Evolutionary conservation across 2,888 invertebrate species (phyloP).

Genomic region (Hyposoter dolosus): DNA sequence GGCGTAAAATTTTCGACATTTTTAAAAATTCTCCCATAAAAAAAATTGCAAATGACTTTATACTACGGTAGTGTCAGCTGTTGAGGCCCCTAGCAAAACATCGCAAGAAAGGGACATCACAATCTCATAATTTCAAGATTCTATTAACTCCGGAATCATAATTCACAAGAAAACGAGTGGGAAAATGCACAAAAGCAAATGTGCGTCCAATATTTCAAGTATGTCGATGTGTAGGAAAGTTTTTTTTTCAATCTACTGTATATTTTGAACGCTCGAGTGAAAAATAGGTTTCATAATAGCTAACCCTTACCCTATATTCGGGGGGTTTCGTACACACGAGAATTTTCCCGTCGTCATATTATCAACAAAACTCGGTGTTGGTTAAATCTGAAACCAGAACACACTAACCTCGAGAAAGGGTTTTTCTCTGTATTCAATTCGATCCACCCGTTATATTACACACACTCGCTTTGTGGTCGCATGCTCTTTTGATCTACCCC

Average conservation of each 20-base stretch:
- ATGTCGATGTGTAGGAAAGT: background rate
- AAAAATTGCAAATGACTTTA: background rate
- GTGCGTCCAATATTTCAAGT: background rate
- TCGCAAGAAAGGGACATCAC: background rate
- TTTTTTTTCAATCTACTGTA: background rate
- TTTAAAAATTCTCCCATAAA: background rate
- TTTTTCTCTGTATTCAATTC: constrained; percentile 48
- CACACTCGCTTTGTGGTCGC: constrained; percentile 81
- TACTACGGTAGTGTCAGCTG: background rate
- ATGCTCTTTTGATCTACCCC: constrained; percentile 84
- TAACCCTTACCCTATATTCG: background rate
- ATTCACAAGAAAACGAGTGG: background rate
- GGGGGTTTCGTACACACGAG: background rate
- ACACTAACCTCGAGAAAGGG: background rate
- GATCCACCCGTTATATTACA: constrained; percentile 77
- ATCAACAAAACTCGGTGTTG: background rate
- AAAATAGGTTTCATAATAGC: background rate
- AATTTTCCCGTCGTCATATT: constrained; percentile 6
- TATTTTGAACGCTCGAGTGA: background rate
- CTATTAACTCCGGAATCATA: too few species aligned
- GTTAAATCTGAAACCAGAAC: background rate
- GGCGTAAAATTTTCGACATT: background rate
- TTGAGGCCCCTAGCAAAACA: background rate
- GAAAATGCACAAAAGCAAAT: background rate
- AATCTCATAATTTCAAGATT: too few species aligned